Base-by-base conservation (phyloP, 2,888 invertebrate species). In the Nephrotoma appendiculata region DNA sequence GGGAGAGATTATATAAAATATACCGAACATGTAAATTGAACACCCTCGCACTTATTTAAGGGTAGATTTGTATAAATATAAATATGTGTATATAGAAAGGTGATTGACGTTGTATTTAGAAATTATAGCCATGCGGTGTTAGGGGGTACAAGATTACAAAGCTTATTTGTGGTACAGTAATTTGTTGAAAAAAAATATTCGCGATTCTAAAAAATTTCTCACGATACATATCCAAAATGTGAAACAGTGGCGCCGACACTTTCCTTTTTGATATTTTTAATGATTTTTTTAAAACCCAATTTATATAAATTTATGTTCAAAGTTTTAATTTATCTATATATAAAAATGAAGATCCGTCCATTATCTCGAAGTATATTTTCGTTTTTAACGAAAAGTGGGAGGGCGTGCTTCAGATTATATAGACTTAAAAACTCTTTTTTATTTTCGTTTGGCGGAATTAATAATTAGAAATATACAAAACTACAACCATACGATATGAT, bases 191-290 rank as follows among this genome's bases (percentile, higher is more conserved):
- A 57, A 57, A 57, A 15, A n/a, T 31, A 52, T 6, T 52, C 19
- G 71, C 19, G 9, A 71, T 31, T 31, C 31, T 71, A 9, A 9
- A 9, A 6, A 71, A 31, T 31, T 71, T 71, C 71, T 31, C 71
- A 71, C 71, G 71, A 9, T 71, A 15, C 9, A 19, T 19, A 19
- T 57, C 3, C 15, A 19, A 57, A 7, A 19, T 19, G 31, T 31
- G 84, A 43, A 41, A 84, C 84, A 42, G 84, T 84, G 84, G 84
- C 84, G 84, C 84, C 84, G 84, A 84, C 84, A 84, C 84, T 84
- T 84, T 84, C 42, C 6, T n/a, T 42, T 71, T 71, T 71, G 31
- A 31, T 71, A 57, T 12, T 6, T 71, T 71, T 71, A 71, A 71
- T 31, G 71, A 71, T 71, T 71, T 71, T 71, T 71, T 71, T 71